Percentiles rank a stretch among this genome's conserved stretches.
phyloP scores from a whole-genome alignment of 1,140 invertebrate species.

The Drosophila jambulina region DNA sequence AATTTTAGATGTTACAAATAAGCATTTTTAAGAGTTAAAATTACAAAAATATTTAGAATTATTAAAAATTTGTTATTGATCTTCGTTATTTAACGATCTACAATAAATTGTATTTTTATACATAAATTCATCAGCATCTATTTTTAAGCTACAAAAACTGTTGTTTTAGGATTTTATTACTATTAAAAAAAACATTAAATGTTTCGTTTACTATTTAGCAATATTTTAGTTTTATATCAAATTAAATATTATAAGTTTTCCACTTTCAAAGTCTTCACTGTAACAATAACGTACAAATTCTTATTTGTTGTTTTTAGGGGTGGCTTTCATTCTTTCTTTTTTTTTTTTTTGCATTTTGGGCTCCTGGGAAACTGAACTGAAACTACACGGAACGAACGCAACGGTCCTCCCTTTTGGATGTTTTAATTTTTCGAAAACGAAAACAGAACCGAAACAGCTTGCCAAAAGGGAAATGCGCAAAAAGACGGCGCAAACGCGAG shows the following conservation, averaged over 20 bases:
- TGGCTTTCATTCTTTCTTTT: slow-evolving; percentile 32
- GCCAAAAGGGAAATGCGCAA: slow-evolving; percentile 70
- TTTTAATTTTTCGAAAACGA: slow-evolving; percentile 68
- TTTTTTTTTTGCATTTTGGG: slow-evolving; percentile 30
- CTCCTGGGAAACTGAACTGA: slow-evolving; percentile 45
- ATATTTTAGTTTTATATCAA: not conserved
- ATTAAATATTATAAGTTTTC: not conserved
- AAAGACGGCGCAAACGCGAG: slow-evolving; percentile 79
- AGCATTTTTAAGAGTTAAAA: too few relatives aligned
- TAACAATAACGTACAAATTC: slow-evolving; percentile 42
- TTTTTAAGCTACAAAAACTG: not conserved
- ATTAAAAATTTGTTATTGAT: too few relatives aligned
- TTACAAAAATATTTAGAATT: too few relatives aligned
- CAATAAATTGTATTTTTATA: not conserved
- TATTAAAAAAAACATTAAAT: not conserved
- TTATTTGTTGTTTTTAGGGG: slow-evolving; percentile 66
- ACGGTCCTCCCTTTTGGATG: slow-evolving; percentile 44
- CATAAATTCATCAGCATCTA: not conserved
- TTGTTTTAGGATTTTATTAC: too few relatives aligned
- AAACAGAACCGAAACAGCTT: slow-evolving; percentile 59
- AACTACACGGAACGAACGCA: slow-evolving; percentile 13
- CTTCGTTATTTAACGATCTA: too few relatives aligned
- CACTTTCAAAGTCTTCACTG: not conserved
- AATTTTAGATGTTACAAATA: too few relatives aligned
- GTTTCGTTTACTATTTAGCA: fast-evolving